These are phyloP conservation scores for Cavia porcellus DNA, from an alignment of 2,113 vertebrate species.

Conservation along the genomic window DNA sequence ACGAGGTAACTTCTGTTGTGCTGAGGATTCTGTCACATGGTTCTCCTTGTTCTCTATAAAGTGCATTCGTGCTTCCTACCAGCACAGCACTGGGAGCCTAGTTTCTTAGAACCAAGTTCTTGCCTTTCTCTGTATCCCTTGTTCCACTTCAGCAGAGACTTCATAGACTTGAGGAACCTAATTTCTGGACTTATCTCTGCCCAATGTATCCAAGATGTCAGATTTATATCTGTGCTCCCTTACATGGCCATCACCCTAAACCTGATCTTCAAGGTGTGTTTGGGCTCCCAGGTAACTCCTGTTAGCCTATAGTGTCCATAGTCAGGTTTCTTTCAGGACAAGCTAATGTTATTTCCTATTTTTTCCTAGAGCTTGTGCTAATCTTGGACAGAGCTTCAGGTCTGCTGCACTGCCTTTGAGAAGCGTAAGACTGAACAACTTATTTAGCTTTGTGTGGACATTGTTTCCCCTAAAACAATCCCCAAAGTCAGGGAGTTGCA, in stretches of 20 bases:
- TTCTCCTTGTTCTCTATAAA: neutral
- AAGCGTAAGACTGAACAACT: constrained; percentile 50
- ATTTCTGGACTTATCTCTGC: neutral
- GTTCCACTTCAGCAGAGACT: neutral
- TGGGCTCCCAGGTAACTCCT: neutral
- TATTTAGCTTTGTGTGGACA: neutral
- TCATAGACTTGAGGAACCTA: neutral
- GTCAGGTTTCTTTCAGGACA: neutral
- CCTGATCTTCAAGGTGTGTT: neutral
- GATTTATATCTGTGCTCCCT: neutral
- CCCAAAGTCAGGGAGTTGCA: constrained; percentile 11
- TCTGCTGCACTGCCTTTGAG: constrained; percentile 66
- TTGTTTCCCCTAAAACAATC: constrained; percentile 23
- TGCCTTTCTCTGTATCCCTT: neutral
- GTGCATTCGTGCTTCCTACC: neutral
- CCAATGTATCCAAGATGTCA: neutral
- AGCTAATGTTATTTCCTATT: neutral
- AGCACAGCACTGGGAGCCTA: neutral
- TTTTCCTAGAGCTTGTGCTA: constrained; percentile 23
- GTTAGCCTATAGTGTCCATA: neutral
- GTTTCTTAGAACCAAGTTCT: neutral
- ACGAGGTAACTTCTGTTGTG: neutral
- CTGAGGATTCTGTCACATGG: neutral
- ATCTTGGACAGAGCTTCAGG: constrained; percentile 21
- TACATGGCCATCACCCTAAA: neutral